Percentiles rank a stretch among this genome's conserved stretches.
These are phyloP conservation scores for Perca flavescens DNA, from an alignment of 2,113 vertebrate genomes.

Conservation along the genomic window DNA sequence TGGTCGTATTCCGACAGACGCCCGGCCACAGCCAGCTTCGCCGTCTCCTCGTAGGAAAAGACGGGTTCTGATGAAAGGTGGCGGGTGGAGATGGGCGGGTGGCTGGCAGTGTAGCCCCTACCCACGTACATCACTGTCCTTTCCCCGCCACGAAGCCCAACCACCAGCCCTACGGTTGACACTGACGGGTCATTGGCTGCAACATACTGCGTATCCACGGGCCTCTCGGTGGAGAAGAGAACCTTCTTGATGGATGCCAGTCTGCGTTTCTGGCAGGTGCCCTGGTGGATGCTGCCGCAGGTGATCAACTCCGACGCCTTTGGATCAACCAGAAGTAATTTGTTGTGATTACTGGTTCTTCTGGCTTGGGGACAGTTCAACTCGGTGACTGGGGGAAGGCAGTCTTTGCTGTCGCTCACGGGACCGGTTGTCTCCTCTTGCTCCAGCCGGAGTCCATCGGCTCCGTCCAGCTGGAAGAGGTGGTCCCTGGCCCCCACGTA, in stretches of 20 bases:
- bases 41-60: constrained; percentile 97
- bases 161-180: constrained; percentile 93
- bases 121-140: constrained; percentile 93
- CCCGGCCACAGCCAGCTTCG: constrained; percentile 92
- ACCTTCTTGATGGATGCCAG: constrained; percentile 83
- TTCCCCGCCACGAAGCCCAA: constrained; percentile 82
- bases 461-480: constrained; percentile 92
- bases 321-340: constrained; percentile 90
- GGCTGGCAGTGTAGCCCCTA: constrained; percentile 94
- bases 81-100: constrained; percentile 95
- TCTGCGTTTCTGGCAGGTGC: constrained; percentile 94
- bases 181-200: constrained; percentile 94
- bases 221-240: constrained; percentile 90
- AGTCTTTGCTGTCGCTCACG: constrained; percentile 93
- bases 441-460: constrained; percentile 84
- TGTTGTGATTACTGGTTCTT: constrained; percentile 92
- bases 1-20: constrained; percentile 96
- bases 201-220: constrained; percentile 96
- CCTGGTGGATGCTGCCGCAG: constrained; percentile 95
- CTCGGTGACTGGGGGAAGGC: constrained; percentile 90
- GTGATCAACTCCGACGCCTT: constrained; percentile 89
- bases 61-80: constrained; percentile 90
- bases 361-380: constrained; percentile 91
- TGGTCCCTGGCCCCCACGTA: constrained; percentile 93
- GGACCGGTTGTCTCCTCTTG: constrained; percentile 89